A percentile compares a stretch with the other conserved stretches of the same genome.
These are phyloP conservation scores for Mus minutoides DNA, from an alignment of 2,797 vertebrate genomes.

Conservation along the genomic window DNA sequence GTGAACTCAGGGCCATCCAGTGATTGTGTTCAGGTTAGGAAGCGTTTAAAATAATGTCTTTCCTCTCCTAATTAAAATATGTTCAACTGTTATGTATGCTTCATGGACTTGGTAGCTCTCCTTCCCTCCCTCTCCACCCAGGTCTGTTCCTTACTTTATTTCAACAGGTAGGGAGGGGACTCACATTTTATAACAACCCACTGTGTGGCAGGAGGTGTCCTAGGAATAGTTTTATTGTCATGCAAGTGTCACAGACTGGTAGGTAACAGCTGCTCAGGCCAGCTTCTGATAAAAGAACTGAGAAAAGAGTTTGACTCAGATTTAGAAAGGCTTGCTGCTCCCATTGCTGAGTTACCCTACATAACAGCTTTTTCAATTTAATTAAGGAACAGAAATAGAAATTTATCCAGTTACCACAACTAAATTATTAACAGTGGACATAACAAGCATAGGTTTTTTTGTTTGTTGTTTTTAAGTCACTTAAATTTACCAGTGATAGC, in stretches of 20 bases:
- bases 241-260: constrained; percentile 69
- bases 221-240: constrained; percentile 78
- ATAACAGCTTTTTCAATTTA: constrained; percentile 61
- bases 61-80: background rate
- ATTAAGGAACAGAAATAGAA: constrained; percentile 42
- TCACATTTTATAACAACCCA: constrained; percentile 73
- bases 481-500: constrained; percentile 29
- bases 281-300: constrained; percentile 75
- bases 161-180: constrained; percentile 61
- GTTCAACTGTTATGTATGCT: background rate
- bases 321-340: constrained; percentile 71
- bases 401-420: constrained; percentile 15
- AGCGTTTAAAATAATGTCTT: constrained; percentile 51
- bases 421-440: constrained; percentile 39
- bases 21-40: constrained; percentile 25
- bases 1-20: background rate
- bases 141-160: constrained; percentile 52
- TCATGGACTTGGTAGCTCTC: background rate
- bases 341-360: constrained; percentile 35
- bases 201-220: constrained; percentile 63
- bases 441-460: background rate
- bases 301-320: constrained; percentile 76
- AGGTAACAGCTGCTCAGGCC: constrained; percentile 73
- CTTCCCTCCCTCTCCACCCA: background rate
- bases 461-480: constrained; percentile 54